Conservation (phyloP, 2,797 vertebrate genomes). For the Cichlasoma orientale region DNA sequence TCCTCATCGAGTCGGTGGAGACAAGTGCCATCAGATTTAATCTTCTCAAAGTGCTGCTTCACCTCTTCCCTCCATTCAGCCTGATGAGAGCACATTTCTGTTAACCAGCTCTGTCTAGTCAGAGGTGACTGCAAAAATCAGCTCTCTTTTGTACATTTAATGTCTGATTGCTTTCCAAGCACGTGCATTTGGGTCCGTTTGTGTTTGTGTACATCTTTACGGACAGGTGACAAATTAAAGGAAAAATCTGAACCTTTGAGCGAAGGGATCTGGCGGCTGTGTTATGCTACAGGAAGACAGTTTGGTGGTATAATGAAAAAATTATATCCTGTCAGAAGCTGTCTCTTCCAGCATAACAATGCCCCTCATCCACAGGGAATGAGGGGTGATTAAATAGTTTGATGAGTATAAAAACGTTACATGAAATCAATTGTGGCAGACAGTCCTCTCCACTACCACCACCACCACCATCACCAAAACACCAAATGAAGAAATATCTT, state of each 20-base stretch:
- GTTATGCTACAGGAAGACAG: not conserved
- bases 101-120: slow-evolving; percentile 32
- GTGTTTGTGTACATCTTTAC: not conserved
- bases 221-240: not conserved
- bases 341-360: not conserved
- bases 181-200: not conserved
- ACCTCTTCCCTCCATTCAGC: slow-evolving; percentile 96
- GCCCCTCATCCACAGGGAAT: no score
- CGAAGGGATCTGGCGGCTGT: not conserved
- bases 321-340: not conserved
- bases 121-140: not conserved
- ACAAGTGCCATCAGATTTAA: slow-evolving; percentile 96
- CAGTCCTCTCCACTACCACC: not conserved
- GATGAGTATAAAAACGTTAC: no score
- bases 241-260: not conserved
- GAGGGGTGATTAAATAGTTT: no score
- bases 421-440: not conserved
- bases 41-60: slow-evolving; percentile 97
- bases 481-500: not conserved
- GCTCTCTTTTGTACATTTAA: slow-evolving; percentile 4
- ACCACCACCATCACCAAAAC: not conserved
- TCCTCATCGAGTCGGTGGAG: slow-evolving; percentile 94
- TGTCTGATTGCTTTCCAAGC: slow-evolving; percentile 11
- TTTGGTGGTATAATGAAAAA: not conserved
- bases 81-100: slow-evolving; percentile 72